A percentile compares a stretch with the other conserved stretches of the same genome.
Evolutionary conservation across 2,797 vertebrate genomes (phyloP).

Genomic region (Pachyuromys duprasi): DNA sequence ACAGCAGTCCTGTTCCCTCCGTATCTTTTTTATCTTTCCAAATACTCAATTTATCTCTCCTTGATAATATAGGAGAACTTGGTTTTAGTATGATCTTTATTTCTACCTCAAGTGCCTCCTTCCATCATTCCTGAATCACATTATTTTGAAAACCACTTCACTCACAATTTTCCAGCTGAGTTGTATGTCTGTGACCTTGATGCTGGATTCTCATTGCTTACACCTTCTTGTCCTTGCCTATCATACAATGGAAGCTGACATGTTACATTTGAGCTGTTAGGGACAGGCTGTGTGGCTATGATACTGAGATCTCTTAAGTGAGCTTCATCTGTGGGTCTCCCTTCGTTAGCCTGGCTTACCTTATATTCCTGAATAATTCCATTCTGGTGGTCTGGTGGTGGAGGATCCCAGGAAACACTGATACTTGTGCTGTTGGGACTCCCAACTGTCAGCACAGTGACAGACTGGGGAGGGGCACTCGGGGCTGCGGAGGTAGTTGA

Average conservation of each 20-base stretch:
- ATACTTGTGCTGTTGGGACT: constrained; percentile 99
- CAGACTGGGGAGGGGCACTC: constrained; percentile 98
- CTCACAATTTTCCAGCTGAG: not conserved
- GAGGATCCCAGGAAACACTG: constrained; percentile 99
- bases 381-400: constrained; percentile 97
- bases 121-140: not conserved
- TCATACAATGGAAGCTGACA: not conserved
- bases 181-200: not conserved
- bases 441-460: constrained; percentile 97
- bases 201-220: not conserved
- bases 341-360: constrained; percentile 84
- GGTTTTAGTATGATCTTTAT: too few relatives aligned
- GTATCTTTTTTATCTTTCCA: fast-evolving
- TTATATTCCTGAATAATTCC: constrained; percentile 99
- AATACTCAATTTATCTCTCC: not conserved
- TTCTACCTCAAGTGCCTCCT: not conserved
- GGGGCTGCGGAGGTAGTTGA: constrained; percentile 90
- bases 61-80: not conserved
- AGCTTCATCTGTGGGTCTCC: not conserved
- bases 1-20: fast-evolving
- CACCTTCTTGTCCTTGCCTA: not conserved
- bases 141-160: not conserved
- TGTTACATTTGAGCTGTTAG: not conserved
- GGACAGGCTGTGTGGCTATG: not conserved
- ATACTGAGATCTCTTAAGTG: not conserved